Conservation (phyloP, 2,797 vertebrate genomes). For the Acipenser ruthenus region DNA sequence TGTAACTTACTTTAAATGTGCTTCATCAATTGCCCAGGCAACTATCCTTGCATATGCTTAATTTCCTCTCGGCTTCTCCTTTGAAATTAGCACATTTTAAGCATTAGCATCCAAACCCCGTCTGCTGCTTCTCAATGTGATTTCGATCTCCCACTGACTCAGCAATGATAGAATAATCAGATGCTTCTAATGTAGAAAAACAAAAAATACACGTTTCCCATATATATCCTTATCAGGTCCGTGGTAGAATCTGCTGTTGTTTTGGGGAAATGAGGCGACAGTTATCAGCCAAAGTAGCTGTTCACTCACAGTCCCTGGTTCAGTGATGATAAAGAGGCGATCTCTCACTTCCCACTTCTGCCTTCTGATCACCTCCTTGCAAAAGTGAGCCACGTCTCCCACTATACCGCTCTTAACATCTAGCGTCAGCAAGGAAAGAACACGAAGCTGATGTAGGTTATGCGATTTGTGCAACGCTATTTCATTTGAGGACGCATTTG, state of each 20-base stretch:
- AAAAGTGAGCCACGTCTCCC: constrained; percentile 17
- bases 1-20: constrained; percentile 19
- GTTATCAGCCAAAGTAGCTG: constrained; percentile 16
- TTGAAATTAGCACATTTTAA: background rate
- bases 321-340: background rate
- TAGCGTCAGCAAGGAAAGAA: background rate
- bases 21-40: constrained; percentile 9
- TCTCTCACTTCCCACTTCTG: constrained; percentile 10
- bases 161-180: background rate
- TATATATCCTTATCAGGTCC: constrained; percentile 17
- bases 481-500: too few species aligned
- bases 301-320: constrained; percentile 10
- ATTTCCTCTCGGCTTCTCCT: constrained; percentile 5
- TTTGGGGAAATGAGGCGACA: constrained; percentile 8
- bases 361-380: constrained; percentile 6
- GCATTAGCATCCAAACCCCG: constrained; percentile 10
- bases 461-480: too few species aligned
- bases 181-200: constrained; percentile 8
- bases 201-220: constrained; percentile 9
- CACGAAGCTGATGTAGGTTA: background rate
- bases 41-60: constrained; percentile 14
- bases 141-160: constrained; percentile 4
- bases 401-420: constrained; percentile 11
- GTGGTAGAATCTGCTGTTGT: constrained; percentile 3
- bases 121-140: constrained; percentile 5